A percentile compares a stretch with the other conserved stretches of the same genome.
Evolutionary conservation across 1,140 invertebrate species (phyloP).

Genomic region (Sminthurides bifidus): DNA sequence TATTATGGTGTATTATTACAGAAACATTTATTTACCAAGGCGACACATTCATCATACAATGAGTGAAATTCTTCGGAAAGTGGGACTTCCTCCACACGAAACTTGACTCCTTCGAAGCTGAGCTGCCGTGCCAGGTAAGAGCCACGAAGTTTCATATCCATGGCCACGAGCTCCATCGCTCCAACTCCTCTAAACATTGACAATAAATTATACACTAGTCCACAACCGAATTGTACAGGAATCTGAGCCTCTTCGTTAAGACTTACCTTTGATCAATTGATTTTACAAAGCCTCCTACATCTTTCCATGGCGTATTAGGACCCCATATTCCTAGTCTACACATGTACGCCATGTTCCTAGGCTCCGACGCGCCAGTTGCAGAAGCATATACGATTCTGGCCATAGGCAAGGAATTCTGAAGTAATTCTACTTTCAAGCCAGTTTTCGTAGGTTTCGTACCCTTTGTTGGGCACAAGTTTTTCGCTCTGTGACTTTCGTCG

Average conservation of each 20-base stretch:
- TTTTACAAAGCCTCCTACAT: slow-evolving; percentile 88
- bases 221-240: background rate
- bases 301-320: slow-evolving; percentile 81
- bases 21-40: slow-evolving; percentile 60
- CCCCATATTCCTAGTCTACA: slow-evolving; percentile 96
- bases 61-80: slow-evolving; percentile 73
- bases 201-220: too few relatives aligned
- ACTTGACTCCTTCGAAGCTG: slow-evolving; percentile 89
- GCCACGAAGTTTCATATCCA: slow-evolving; percentile 98
- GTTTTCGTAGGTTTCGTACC: slow-evolving; percentile 87
- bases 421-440: slow-evolving; percentile 80
- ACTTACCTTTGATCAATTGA: slow-evolving; percentile 41
- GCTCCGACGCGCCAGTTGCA: slow-evolving; percentile 94
- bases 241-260: background rate
- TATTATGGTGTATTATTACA: too few relatives aligned
- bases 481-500: slow-evolving; percentile 98
- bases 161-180: slow-evolving; percentile 98
- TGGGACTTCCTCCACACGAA: slow-evolving; percentile 93
- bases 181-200: slow-evolving; percentile 81
- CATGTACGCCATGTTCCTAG: slow-evolving; percentile 99
- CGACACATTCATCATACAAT: slow-evolving; percentile 86
- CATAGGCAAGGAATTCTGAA: slow-evolving; percentile 90
- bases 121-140: slow-evolving; percentile 98
- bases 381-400: slow-evolving; percentile 95
- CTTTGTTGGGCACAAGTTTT: slow-evolving; percentile 94